Base-by-base conservation (phyloP, 2,113 vertebrate species). In the Ciconia maguari region DNA sequence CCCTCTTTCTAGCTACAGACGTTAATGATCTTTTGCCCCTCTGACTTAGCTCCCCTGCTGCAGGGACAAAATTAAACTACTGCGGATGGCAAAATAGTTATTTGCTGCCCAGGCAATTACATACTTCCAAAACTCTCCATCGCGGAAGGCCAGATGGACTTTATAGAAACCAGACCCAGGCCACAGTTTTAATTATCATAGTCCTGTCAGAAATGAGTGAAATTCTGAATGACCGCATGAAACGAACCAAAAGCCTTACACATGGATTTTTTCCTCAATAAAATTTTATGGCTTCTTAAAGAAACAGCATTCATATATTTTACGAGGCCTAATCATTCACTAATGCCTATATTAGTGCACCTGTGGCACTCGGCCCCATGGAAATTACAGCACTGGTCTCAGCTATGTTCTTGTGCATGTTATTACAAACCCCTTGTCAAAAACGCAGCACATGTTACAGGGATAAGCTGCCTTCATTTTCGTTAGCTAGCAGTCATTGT, bases 311-410 rank as follows among this genome's bases (percentile, higher is more conserved):
- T 97, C 96, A 97, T 96, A 96, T 82, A 92, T 82, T 94, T 93
- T 89, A 84, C 44, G 92, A 85, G 75, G 83, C 79, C 96, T 98
- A 97, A 98, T 98, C 96, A 97, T 87, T 94, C 91, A 90, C 91
- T 97, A 98, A 97, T 98, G 97, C 97, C 93, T 90, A 41, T 97
- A 96, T 94, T 91, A 96, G 97, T 97, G 98, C 98, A 98, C 98
- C 98, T 98, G 98, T 97, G 97, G 97, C 97, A 91, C 92, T 90
- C 82, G 71, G 87, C 91, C 97, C 97, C 94, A 13, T 92, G 95
- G 93, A 97, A 96, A 97, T 94, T 94, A 86, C 93, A 75, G 90
- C 89, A 2, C 69, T 3, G 83, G 81, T 44, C 94, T 77, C 77
- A 5, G 85, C 87, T 46, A 14, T 1, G 30, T 64, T 64, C 91